Conservation (phyloP, 2,888 invertebrate genomes). For the Ptychoptera contaminata region DNA sequence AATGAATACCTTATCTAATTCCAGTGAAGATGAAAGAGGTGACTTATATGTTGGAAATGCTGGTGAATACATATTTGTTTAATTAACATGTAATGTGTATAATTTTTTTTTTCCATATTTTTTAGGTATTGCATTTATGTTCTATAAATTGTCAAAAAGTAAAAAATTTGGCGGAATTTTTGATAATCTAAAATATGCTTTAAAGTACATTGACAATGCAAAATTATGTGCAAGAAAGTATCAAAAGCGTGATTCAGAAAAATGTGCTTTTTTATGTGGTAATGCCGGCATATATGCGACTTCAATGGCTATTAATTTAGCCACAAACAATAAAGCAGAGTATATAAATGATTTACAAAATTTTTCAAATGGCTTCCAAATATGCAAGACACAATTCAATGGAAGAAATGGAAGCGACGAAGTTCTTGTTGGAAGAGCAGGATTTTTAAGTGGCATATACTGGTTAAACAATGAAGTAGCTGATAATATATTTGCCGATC, state of each 20-base stretch:
- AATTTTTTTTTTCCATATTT: background rate
- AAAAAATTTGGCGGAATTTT: constrained; percentile 25
- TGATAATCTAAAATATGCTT: constrained; percentile 41
- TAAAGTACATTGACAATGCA: constrained; percentile 46
- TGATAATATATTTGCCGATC: constrained; percentile 23
- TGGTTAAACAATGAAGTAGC: constrained; percentile 40
- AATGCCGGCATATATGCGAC: constrained; percentile 63
- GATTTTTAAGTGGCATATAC: constrained; percentile 60
- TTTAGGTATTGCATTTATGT: constrained; percentile 57
- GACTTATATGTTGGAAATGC: constrained; percentile 30
- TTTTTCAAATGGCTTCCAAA: constrained; percentile 24
- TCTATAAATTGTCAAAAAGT: constrained; percentile 47
- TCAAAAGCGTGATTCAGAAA: constrained; percentile 36
- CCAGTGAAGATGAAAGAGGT: constrained; percentile 23
- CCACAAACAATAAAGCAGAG: constrained; percentile 31
- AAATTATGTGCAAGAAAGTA: constrained; percentile 35
- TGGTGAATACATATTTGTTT: constrained; percentile 14
- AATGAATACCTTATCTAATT: constrained; percentile 23
- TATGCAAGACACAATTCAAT: constrained; percentile 38
- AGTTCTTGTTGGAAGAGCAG: constrained; percentile 70
- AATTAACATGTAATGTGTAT: background rate
- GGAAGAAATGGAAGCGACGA: constrained; percentile 62
- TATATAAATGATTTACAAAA: constrained; percentile 25
- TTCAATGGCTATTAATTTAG: constrained; percentile 42
- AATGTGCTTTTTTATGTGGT: constrained; percentile 61